Base-by-base conservation (phyloP, 2,888 invertebrate species). In the Apamea crenata region DNA sequence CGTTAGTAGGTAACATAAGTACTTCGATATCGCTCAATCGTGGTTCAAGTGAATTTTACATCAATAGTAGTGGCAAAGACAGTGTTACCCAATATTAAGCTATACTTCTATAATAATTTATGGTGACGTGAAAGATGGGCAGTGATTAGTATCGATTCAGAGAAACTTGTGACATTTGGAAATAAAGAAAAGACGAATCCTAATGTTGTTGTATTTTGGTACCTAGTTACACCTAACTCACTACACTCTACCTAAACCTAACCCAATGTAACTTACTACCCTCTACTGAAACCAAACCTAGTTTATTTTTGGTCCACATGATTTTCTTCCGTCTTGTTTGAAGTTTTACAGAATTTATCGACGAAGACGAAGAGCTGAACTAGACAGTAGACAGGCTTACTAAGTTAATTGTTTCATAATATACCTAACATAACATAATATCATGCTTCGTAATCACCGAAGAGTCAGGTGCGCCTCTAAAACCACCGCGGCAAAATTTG, bases 71-170 rank as follows among this genome's bases (percentile, higher is more conserved):
- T 1, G 44, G 47, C 21, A 44, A 81, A 81, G 40, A 59, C 88
- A 88, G 77, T 72, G 86, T 84, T 86, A 74, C 84, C 84, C 84
- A 86, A 86, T 69, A 79, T 74, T 36, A 63, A 74, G 59, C 14
- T 73, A 74, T 67, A 29, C 21, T 29, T 36, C 12, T 61, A 68
- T 66, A 74, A 82, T 77, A 74, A 82, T 77, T 72, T 59, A 66
- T 50, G 32, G 29, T 47, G 75, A 66, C 61, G 74, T 79, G 65
- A 66, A 68, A 77, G 74, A 77, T 75, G 44, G 47, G n/a, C 12
- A 61, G 16, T 32, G 25, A 74, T 77, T 44, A 59, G 7, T 53
- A 25, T 69, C 18, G 59, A 66, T 77, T 61, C 3, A n/a, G 21
- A 67, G 12, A n/a, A 32, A 50, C 4, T 74, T n/a, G 44, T 50